These are phyloP conservation scores for Amazona guildingii DNA, from an alignment of 2,113 vertebrate species.

Conservation along the genomic window DNA sequence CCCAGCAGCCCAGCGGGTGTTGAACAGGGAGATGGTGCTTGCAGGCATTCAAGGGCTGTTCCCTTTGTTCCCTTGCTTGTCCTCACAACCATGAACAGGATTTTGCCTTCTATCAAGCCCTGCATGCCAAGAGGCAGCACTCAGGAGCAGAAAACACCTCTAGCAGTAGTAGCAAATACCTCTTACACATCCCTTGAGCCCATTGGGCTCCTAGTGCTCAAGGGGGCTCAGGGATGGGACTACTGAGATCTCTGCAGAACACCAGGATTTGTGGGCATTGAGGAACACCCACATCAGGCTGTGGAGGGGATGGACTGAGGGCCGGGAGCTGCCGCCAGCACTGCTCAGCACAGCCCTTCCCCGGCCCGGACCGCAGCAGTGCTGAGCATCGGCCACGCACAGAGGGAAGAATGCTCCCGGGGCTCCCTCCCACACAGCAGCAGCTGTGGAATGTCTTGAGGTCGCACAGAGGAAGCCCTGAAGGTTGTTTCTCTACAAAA, in stretches of 20 bases:
- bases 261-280: not conserved
- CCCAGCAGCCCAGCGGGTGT: accelerated
- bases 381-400: not conserved
- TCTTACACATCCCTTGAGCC: not conserved
- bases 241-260: not conserved
- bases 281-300: accelerated
- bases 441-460: constrained; percentile 57
- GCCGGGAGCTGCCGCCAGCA: not conserved
- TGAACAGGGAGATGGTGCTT: not conserved
- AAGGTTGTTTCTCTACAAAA: not conserved
- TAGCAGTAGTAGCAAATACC: not conserved
- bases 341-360: not conserved
- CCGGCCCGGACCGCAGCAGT: not conserved
- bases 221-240: not conserved
- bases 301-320: not conserved
- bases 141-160: not conserved
- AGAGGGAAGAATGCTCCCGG: not conserved
- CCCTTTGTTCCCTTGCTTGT: not conserved
- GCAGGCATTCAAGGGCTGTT: not conserved
- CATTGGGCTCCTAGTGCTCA: not conserved
- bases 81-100: not conserved
- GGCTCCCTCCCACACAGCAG: constrained; percentile 19
- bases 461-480: constrained; percentile 33
- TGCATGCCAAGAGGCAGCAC: not conserved
- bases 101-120: not conserved